Evolutionary conservation across 2,113 vertebrate genomes (phyloP).

Genomic region (Corythaeola cristata): DNA sequence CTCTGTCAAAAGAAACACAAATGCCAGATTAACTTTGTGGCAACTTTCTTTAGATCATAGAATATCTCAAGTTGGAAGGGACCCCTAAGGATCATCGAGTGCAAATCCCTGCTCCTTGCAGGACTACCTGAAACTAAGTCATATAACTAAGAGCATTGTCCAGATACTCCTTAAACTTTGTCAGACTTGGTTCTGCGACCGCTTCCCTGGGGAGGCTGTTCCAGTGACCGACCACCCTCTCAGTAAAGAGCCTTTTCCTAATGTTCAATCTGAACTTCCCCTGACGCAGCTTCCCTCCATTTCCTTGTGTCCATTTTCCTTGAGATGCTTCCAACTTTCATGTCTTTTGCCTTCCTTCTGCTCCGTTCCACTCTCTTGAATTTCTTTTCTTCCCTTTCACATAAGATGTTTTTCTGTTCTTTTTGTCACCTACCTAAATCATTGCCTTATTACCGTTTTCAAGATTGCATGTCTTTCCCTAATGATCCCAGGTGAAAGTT

Average conservation of each 20-base stretch:
- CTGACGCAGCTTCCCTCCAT: fast-evolving
- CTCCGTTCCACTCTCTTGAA: background rate
- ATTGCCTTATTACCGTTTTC: background rate
- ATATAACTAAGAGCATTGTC: fast-evolving
- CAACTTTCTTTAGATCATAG: background rate
- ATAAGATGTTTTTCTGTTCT: background rate
- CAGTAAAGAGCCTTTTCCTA: background rate
- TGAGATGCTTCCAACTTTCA: background rate
- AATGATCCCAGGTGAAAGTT: background rate
- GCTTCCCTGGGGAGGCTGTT: background rate
- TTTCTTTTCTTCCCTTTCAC: background rate
- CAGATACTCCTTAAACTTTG: background rate
- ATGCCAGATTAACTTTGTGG: background rate
- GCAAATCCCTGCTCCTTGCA: fast-evolving
- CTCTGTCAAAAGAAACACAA: background rate
- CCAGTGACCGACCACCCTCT: background rate
- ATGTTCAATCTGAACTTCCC: fast-evolving
- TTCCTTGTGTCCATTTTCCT: background rate
- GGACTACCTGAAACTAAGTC: background rate
- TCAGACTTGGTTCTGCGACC: fast-evolving
- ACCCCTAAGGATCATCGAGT: too few relatives aligned
- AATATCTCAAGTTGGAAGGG: background rate
- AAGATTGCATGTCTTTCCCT: background rate
- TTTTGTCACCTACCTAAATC: background rate
- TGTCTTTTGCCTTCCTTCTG: background rate